phyloP scores from a whole-genome alignment of 1,140 invertebrate species.

The Cyclargus thomasi region DNA sequence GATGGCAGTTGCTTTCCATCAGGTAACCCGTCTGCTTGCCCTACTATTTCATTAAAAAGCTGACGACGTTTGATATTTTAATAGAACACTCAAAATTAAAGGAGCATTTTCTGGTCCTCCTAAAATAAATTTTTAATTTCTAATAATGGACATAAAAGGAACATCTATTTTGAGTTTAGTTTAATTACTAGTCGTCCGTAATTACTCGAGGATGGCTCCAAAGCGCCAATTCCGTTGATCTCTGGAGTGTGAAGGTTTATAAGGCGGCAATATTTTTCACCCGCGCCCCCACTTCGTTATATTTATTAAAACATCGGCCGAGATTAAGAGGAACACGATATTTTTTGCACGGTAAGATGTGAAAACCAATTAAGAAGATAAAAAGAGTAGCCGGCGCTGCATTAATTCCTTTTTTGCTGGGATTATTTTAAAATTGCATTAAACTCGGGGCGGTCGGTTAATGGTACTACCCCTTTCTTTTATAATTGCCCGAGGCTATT shows the following conservation, averaged over 20 bases:
- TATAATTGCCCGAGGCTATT: conserved; percentile 72
- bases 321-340: conserved; percentile 74
- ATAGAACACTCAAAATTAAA: no score
- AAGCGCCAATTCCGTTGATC: conserved; percentile 61
- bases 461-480: conserved; percentile 73
- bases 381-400: conserved; percentile 72
- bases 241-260: conserved; percentile 73
- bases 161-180: conserved; percentile 25
- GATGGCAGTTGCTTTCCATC: no score
- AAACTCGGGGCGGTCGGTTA: conserved; percentile 72
- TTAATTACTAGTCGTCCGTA: conserved; percentile 47
- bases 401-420: conserved; percentile 75
- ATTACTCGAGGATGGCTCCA: conserved; percentile 71
- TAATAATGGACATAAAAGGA: neutral
- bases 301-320: conserved; percentile 75
- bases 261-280: conserved; percentile 66
- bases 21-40: no score
- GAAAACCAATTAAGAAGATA: conserved; percentile 76
- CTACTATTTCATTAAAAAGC: no score
- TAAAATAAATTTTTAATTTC: no score
- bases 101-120: no score
- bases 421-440: conserved; percentile 76
- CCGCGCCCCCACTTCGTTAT: conserved; percentile 68
- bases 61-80: no score
- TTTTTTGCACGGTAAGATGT: conserved; percentile 75